These are phyloP conservation scores for Solenodon paradoxus DNA, from an alignment of 2,113 vertebrate genomes.

Conservation along the genomic window DNA sequence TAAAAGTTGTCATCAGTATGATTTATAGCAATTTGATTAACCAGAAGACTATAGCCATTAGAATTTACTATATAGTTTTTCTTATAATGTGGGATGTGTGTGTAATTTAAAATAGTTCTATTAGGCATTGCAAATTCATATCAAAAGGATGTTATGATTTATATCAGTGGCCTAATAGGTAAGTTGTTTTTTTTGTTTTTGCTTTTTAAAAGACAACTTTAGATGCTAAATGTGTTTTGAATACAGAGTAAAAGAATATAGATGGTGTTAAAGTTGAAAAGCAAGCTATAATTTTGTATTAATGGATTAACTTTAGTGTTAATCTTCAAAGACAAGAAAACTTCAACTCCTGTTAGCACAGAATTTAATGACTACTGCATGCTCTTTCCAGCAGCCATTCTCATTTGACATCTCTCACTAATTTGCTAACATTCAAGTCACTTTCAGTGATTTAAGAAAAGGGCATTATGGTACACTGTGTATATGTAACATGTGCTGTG, in stretches of 20 bases:
- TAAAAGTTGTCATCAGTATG: background rate
- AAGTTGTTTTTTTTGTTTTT: constrained; percentile 12
- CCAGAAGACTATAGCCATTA: background rate
- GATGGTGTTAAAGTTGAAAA: background rate
- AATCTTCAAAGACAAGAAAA: background rate
- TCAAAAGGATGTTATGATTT: background rate
- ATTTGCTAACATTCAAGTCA: background rate
- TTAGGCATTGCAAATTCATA: background rate
- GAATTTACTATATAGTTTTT: background rate
- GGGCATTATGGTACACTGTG: background rate
- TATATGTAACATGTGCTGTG: too few species aligned
- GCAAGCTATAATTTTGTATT: background rate
- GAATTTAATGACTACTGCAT: background rate
- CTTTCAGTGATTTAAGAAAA: background rate
- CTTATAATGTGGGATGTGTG: background rate
- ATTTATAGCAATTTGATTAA: constrained; percentile 18
- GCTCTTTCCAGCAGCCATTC: background rate
- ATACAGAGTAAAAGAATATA: constrained; percentile 27
- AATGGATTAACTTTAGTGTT: background rate
- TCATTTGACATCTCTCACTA: background rate
- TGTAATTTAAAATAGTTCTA: background rate
- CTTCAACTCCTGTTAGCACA: background rate
- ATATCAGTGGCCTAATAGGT: background rate
- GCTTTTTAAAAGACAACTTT: background rate
- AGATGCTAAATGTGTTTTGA: constrained; percentile 39